phyloP scores from a whole-genome alignment of 2,888 invertebrate genomes.

The Siphonodentalium dalli region DNA sequence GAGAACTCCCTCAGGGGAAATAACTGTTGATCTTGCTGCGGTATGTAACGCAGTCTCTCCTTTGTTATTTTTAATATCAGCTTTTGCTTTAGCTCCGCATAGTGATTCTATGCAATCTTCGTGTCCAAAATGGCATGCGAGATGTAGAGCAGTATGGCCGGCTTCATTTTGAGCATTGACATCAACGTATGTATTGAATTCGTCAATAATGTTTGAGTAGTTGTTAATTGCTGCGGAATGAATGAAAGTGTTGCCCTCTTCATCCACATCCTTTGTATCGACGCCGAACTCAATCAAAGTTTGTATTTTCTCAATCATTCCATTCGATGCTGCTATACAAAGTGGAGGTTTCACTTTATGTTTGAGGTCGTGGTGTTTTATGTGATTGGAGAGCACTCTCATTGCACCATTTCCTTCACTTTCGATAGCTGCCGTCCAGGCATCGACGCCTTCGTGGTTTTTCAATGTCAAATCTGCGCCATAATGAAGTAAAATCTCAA shows the following conservation, averaged over 20 bases:
- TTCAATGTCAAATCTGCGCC: slow-evolving; percentile 39
- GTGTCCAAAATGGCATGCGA: slow-evolving; percentile 51
- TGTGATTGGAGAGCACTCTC: slow-evolving; percentile 17
- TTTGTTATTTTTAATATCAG: slow-evolving; percentile 43
- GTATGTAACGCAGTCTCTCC: slow-evolving; percentile 54
- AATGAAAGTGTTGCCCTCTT: slow-evolving; percentile 48
- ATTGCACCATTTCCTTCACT: slow-evolving; percentile 36
- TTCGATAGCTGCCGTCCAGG: slow-evolving; percentile 52
- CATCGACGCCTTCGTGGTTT: slow-evolving; percentile 48
- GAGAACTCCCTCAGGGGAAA: slow-evolving; percentile 34
- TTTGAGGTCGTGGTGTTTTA: too few relatives aligned
- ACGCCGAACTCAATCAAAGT: slow-evolving; percentile 41
- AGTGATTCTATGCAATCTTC: slow-evolving; percentile 37
- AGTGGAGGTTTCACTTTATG: slow-evolving; percentile 49
- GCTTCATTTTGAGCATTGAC: slow-evolving; percentile 41
- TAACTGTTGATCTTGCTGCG: slow-evolving; percentile 34
- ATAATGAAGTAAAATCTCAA: slow-evolving; percentile 37
- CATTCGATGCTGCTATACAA: slow-evolving; percentile 43
- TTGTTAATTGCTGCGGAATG: slow-evolving; percentile 54
- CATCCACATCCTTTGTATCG: slow-evolving; percentile 39
- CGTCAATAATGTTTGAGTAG: slow-evolving; percentile 35
- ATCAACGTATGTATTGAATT: slow-evolving; percentile 29
- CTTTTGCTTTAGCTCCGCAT: slow-evolving; percentile 43
- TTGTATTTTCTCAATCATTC: slow-evolving; percentile 42
- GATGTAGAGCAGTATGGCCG: slow-evolving; percentile 57